Conservation (phyloP, 2,888 invertebrate genomes). For the Temnothorax rugatulus region DNA sequence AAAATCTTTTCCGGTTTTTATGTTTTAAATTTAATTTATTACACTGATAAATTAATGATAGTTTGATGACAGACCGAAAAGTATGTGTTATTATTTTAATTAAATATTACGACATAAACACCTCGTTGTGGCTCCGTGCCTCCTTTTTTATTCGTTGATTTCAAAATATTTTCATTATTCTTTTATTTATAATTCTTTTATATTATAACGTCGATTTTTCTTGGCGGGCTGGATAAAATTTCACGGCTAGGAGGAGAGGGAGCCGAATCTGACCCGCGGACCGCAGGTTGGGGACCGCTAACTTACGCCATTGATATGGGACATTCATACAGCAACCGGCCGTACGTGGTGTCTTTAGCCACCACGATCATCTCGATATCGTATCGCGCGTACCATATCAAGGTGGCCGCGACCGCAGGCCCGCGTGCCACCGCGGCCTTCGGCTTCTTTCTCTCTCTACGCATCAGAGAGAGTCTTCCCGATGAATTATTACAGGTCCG, state of each 20-base stretch:
- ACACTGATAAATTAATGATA: too few species aligned
- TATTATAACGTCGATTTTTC: background rate
- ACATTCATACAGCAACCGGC: constrained; percentile 55
- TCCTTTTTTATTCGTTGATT: too few species aligned
- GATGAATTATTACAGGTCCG: constrained; percentile 70
- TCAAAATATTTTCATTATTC: background rate
- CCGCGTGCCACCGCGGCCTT: constrained; percentile 76
- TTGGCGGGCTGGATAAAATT: background rate
- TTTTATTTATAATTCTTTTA: background rate
- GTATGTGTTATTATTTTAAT: too few species aligned
- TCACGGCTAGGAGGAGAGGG: too few species aligned
- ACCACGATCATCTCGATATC: constrained; percentile 71
- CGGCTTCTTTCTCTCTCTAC: constrained; percentile 68
- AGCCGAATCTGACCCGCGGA: background rate
- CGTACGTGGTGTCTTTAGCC: constrained; percentile 70
- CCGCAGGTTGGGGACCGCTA: background rate
- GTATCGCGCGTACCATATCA: constrained; percentile 73
- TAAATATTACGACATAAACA: too few species aligned
- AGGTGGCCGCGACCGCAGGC: constrained; percentile 72
- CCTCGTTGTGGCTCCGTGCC: too few species aligned
- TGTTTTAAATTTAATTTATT: too few species aligned
- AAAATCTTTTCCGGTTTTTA: too few species aligned
- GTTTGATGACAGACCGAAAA: too few species aligned
- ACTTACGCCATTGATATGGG: constrained; percentile 65
- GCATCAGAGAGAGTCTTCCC: constrained; percentile 65